phyloP scores from a whole-genome alignment of 2,888 invertebrate species.

The Sipha maydis region DNA sequence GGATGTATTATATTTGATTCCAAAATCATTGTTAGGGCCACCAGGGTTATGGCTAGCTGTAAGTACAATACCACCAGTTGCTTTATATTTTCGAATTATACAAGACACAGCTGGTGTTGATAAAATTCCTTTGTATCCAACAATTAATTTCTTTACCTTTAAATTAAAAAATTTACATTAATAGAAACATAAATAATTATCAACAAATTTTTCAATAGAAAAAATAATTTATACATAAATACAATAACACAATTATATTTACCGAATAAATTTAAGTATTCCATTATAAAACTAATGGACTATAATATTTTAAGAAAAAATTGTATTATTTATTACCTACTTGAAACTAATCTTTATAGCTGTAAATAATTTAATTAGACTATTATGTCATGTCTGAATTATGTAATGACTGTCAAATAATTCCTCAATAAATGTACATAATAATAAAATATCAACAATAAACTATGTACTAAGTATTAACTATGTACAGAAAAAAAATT shows the following conservation, averaged over 20 bases:
- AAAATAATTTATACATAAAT: too few relatives aligned
- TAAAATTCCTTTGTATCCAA: constrained; percentile 94
- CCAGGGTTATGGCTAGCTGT: constrained; percentile 99
- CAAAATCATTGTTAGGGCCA: constrained; percentile 96
- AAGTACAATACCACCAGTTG: constrained; percentile 92
- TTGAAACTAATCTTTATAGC: neutral
- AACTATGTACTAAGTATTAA: neutral
- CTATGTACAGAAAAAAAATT: neutral
- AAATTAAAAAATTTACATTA: constrained; percentile 54
- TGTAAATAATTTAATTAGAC: neutral
- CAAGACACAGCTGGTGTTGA: constrained; percentile 98
- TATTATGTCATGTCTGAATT: neutral
- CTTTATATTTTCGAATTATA: constrained; percentile 87
- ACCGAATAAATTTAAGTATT: too few relatives aligned
- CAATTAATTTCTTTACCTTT: constrained; percentile 84
- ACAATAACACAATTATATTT: too few relatives aligned
- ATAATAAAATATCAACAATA: neutral
- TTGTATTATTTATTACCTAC: neutral
- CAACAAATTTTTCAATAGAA: too few relatives aligned
- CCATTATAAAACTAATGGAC: too few relatives aligned
- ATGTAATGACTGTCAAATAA: neutral
- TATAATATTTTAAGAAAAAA: too few relatives aligned
- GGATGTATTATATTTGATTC: constrained; percentile 97
- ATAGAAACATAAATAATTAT: neutral
- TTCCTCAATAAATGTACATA: neutral